phyloP scores from a whole-genome alignment of 37 sponge, comb jelly and placozoan species.

The Aphrocallistes beatrix region DNA sequence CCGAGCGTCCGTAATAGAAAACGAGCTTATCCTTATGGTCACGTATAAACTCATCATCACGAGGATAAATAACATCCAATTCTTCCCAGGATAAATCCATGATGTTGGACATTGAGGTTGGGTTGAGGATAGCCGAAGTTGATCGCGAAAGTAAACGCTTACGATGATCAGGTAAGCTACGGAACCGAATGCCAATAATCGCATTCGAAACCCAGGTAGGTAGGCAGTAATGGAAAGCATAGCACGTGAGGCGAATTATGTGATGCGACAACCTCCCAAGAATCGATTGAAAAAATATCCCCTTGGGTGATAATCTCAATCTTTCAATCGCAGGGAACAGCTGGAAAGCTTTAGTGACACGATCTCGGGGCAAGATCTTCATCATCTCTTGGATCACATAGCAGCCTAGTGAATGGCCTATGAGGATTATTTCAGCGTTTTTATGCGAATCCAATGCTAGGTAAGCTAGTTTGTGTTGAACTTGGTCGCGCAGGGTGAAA shows the following conservation, averaged over 20 bases:
- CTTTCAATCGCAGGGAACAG: slow-evolving; percentile 65
- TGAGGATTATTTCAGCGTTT: slow-evolving; percentile 28
- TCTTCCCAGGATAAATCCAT: slow-evolving; percentile 43
- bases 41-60: slow-evolving; percentile 22
- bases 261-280: slow-evolving; percentile 26
- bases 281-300: slow-evolving; percentile 8
- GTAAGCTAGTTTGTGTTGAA: slow-evolving; percentile 65
- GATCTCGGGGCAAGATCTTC: slow-evolving; percentile 11
- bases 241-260: not conserved
- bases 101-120: slow-evolving; percentile 34
- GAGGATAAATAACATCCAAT: slow-evolving; percentile 32
- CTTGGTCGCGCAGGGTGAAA: slow-evolving; percentile 52
- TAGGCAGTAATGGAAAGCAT: not conserved
- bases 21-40: slow-evolving; percentile 30
- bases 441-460: slow-evolving; percentile 14
- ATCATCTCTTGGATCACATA: slow-evolving; percentile 56
- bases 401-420: slow-evolving; percentile 77
- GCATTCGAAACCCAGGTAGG: not conserved
- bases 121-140: slow-evolving; percentile 25
- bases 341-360: slow-evolving; percentile 33
- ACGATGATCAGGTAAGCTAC: slow-evolving; percentile 21
- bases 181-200: not conserved
- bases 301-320: slow-evolving; percentile 38
- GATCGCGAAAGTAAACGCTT: slow-evolving; percentile 21
- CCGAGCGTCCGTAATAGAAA: slow-evolving; percentile 52